A percentile compares a stretch with the other conserved stretches of the same genome.
phyloP scores from a whole-genome alignment of 2,113 vertebrate species.

The Amazona vittata region DNA sequence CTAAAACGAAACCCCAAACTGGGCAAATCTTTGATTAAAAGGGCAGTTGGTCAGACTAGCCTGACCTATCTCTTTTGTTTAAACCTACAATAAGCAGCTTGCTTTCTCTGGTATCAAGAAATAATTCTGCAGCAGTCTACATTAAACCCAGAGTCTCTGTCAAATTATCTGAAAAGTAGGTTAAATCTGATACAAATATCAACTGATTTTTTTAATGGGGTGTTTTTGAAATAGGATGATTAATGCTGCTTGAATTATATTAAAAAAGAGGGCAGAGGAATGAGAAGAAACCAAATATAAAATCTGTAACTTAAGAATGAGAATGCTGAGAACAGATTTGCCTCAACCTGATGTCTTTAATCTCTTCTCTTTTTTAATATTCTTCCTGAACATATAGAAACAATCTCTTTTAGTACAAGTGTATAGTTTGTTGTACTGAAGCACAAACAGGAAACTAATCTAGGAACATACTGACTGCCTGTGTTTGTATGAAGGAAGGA shows the following conservation, averaged over 20 bases:
- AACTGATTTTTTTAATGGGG: not conserved
- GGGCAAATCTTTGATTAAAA: constrained; percentile 3
- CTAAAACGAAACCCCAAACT: not conserved
- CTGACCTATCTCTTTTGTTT: not conserved
- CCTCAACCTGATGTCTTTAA: not conserved
- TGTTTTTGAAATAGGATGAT: not conserved
- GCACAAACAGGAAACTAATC: not conserved
- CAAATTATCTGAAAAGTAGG: constrained; percentile 12
- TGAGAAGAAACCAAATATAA: not conserved
- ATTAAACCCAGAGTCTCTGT: not conserved
- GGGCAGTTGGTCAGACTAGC: not conserved
- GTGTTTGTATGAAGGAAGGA: not conserved
- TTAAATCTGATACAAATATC: not conserved
- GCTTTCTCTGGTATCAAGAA: not conserved
- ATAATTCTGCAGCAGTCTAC: not conserved
- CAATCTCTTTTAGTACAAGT: not conserved
- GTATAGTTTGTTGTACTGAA: not conserved
- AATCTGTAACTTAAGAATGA: not conserved
- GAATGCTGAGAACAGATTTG: not conserved
- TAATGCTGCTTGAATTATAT: not conserved
- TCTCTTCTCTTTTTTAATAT: not conserved
- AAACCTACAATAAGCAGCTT: not conserved
- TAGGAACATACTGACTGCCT: not conserved
- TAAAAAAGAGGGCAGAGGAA: not conserved
- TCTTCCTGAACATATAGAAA: not conserved